Percentiles rank a stretch among this genome's conserved stretches.
Evolutionary conservation across 1,140 invertebrate genomes (phyloP).

Genomic region (Lanistes nyassanus): DNA sequence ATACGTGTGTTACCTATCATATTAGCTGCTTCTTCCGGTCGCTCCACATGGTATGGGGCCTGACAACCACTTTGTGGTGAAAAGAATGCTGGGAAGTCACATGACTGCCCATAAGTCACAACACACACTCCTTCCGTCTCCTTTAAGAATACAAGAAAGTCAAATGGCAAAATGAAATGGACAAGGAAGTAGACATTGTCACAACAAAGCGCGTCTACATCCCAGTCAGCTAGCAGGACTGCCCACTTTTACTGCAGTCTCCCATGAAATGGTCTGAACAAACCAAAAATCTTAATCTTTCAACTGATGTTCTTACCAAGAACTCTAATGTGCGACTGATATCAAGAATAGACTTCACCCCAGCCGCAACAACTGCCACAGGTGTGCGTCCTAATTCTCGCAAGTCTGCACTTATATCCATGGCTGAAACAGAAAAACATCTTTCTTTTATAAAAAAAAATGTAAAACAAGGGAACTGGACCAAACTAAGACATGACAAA

Average conservation of each 20-base stretch:
- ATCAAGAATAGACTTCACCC: slow-evolving; percentile 97
- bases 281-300: not conserved
- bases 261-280: too few relatives aligned
- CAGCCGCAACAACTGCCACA: slow-evolving; percentile 92
- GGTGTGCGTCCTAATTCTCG: slow-evolving; percentile 87
- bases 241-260: too few relatives aligned
- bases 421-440: slow-evolving; percentile 52
- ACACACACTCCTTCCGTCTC: slow-evolving; percentile 96
- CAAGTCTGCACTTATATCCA: slow-evolving; percentile 96
- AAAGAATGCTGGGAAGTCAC: slow-evolving; percentile 89
- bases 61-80: slow-evolving; percentile 75
- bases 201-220: too few relatives aligned
- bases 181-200: not conserved
- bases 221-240: too few relatives aligned
- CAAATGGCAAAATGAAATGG: not conserved
- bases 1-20: slow-evolving; percentile 71
- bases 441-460: too few relatives aligned
- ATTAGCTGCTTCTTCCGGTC: slow-evolving; percentile 76
- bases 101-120: slow-evolving; percentile 75
- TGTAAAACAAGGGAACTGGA: too few relatives aligned
- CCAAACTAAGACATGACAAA: too few relatives aligned
- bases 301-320: slow-evolving; percentile 71
- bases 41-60: slow-evolving; percentile 77
- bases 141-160: slow-evolving; percentile 66
- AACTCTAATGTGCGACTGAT: slow-evolving; percentile 94